These are phyloP conservation scores for Muraenolepis orangiensis DNA, from an alignment of 2,797 vertebrate species.

Conservation along the genomic window DNA sequence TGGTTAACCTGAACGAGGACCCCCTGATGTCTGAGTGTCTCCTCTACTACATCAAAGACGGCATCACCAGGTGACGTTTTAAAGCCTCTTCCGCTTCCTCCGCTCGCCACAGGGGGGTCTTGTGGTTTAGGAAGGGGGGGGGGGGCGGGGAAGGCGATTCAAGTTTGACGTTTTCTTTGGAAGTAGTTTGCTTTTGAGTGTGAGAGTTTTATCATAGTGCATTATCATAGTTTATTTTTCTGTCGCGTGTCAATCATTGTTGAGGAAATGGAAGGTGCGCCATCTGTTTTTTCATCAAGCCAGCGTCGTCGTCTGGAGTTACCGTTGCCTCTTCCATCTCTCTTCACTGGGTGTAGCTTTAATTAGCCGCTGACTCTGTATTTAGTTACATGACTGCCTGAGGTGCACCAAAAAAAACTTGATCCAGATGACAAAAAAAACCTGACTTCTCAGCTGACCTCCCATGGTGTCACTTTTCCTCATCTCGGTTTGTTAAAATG, in stretches of 20 bases:
- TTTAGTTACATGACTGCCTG: constrained; percentile 26
- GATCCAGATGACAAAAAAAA: not conserved
- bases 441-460: not conserved
- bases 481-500: not conserved
- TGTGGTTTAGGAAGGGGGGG: too few relatives aligned
- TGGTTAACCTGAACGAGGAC: constrained; percentile 98
- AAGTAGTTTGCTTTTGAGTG: too few relatives aligned
- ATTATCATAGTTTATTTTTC: constrained; percentile 25
- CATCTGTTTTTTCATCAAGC: constrained; percentile 18
- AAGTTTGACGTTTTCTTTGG: constrained; percentile 2
- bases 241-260: constrained; percentile 1
- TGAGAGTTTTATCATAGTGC: too few relatives aligned
- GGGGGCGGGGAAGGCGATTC: constrained; percentile 5
- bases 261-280: constrained; percentile 5
- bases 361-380: constrained; percentile 18
- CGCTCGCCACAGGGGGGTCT: too few relatives aligned
- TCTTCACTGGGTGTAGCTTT: not conserved
- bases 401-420: constrained; percentile 10
- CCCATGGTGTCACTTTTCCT: not conserved
- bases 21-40: constrained; percentile 99
- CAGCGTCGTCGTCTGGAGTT: constrained; percentile 26
- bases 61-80: constrained; percentile 87
- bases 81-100: not conserved
- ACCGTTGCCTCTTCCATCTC: constrained; percentile 8
- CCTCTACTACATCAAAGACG: constrained; percentile 99